Conservation (phyloP, 2,113 vertebrate genomes). For the Chaetura pelagica region DNA sequence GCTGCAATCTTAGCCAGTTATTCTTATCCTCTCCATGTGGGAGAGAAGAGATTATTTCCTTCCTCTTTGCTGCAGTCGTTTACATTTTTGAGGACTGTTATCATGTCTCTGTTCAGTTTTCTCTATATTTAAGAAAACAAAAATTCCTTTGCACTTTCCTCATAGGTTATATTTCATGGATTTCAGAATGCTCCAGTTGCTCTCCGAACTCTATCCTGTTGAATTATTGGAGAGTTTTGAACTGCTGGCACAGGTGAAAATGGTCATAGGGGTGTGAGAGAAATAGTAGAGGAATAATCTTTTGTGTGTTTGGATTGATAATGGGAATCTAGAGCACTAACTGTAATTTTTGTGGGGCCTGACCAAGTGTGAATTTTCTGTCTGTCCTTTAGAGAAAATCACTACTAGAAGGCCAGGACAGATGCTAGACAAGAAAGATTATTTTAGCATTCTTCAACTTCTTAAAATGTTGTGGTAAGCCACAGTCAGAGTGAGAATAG, state of each 20-base stretch:
- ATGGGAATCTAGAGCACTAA: neutral
- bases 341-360: conserved; percentile 13
- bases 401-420: neutral
- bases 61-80: conserved; percentile 43
- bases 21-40: conserved; percentile 45
- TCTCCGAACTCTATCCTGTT: neutral
- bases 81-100: conserved; percentile 69
- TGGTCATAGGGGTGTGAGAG: neutral
- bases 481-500: neutral
- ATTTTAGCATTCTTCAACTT: neutral
- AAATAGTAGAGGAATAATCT: neutral
- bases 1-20: conserved; percentile 32
- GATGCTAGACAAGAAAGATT: neutral
- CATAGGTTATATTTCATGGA: conserved; percentile 34
- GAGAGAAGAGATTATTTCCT: conserved; percentile 63
- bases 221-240: neutral
- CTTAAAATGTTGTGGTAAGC: conserved; percentile 6
- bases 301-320: neutral
- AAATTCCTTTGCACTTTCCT: conserved; percentile 20
- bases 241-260: conserved; percentile 7
- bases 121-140: conserved; percentile 37
- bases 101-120: conserved; percentile 51
- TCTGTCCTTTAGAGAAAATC: conserved; percentile 40
- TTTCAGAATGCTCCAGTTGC: neutral
- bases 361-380: neutral